Conservation (phyloP, 2,888 invertebrate species). For the Cacoxenus indagator region DNA sequence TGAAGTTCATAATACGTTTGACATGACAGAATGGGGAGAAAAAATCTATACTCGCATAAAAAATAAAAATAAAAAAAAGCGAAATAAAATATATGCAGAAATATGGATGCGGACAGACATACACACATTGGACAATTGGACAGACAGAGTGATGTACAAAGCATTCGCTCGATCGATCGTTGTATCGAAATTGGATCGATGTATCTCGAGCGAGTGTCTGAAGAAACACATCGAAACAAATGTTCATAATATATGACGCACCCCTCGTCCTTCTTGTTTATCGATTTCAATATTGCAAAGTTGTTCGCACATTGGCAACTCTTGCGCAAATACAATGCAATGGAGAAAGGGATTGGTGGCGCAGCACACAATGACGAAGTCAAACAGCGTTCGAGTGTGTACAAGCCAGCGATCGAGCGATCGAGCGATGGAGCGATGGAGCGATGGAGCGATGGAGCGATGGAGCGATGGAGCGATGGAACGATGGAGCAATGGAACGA, state of each 20-base stretch:
- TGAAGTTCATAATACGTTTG: slow-evolving; percentile 70
- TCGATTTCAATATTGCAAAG: slow-evolving; percentile 18
- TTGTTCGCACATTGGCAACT: neutral
- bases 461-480: slow-evolving; percentile 14
- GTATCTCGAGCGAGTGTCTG: neutral
- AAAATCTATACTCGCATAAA: neutral
- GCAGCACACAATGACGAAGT: too few species aligned
- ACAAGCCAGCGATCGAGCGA: too few species aligned
- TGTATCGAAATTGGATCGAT: slow-evolving; percentile 7
- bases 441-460: too few species aligned
- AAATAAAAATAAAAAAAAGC: neutral
- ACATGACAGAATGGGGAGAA: slow-evolving; percentile 48
- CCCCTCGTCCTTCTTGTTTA: neutral
- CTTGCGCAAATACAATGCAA: slow-evolving; percentile 1
- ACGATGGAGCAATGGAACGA: slow-evolving; percentile 28
- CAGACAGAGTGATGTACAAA: slow-evolving; percentile 23
- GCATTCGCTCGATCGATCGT: neutral
- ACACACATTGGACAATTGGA: slow-evolving; percentile 22
- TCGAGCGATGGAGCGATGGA: too few species aligned
- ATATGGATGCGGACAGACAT: slow-evolving; percentile 40
- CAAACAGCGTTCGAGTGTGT: too few species aligned
- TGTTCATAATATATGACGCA: neutral
- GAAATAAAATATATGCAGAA: slow-evolving; percentile 62
- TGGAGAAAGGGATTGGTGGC: slow-evolving; percentile 7
- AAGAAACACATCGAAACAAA: slow-evolving; percentile 13